These are phyloP conservation scores for Bedellia somnulentella DNA, from an alignment of 2,888 invertebrate species.

Conservation along the genomic window DNA sequence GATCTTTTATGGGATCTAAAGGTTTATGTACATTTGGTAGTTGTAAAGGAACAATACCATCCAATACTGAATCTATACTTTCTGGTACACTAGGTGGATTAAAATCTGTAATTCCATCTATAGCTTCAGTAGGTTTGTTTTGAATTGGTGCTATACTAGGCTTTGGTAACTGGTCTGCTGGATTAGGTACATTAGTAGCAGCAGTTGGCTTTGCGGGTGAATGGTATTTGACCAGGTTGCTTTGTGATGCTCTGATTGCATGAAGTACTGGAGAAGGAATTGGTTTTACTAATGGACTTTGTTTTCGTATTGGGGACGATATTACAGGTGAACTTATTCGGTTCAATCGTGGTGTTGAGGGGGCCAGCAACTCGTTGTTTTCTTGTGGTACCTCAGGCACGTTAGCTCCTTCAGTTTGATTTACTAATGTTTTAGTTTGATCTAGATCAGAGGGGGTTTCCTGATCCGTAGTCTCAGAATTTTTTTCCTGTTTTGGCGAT, in stretches of 20 bases:
- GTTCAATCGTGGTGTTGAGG: no score
- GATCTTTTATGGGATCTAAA: conserved; percentile 35
- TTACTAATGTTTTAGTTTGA: not conserved
- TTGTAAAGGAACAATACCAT: conserved; percentile 43
- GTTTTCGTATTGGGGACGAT: no score
- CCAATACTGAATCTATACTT: conserved; percentile 29
- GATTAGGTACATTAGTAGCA: no score
- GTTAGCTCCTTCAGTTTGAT: not conserved
- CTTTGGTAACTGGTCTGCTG: no score
- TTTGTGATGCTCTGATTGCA: no score
- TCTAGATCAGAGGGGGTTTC: not conserved
- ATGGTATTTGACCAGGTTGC: no score
- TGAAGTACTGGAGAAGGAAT: no score
- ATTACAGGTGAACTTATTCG: no score
- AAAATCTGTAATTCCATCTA: conserved; percentile 14
- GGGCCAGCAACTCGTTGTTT: no score
- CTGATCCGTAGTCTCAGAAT: not conserved
- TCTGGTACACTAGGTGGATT: conserved; percentile 33
- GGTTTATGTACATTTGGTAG: conserved; percentile 24
- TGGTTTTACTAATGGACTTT: no score
- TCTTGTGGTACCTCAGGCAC: not conserved
- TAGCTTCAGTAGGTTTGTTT: not conserved
- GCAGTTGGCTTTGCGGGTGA: no score
- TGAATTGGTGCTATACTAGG: no score
- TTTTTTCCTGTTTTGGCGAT: conserved; percentile 11